These are phyloP conservation scores for Tiliacea citrago DNA, from an alignment of 2,888 invertebrate genomes.

Conservation along the genomic window DNA sequence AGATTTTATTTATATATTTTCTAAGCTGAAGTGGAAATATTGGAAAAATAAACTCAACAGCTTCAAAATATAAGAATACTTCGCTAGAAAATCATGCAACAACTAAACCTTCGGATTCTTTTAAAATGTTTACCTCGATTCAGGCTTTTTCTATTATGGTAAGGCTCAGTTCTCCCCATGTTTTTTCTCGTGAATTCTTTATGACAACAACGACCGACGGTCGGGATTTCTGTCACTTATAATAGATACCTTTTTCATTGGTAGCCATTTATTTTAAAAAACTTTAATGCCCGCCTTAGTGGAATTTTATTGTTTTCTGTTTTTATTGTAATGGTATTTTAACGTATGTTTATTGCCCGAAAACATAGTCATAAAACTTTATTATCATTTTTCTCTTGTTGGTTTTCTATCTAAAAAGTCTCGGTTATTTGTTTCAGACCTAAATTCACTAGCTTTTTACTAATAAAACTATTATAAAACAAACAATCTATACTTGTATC, in stretches of 20 bases:
- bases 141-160: conserved; percentile 49
- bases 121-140: conserved; percentile 26
- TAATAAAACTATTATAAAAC: not conserved
- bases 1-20: not conserved
- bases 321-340: conserved; percentile 45
- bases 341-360: conserved; percentile 15
- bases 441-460: not conserved
- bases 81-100: not conserved
- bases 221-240: conserved; percentile 61
- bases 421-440: not conserved
- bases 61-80: not conserved
- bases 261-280: conserved; percentile 63
- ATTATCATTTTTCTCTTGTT: not conserved
- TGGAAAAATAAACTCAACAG: not conserved
- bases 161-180: conserved; percentile 17
- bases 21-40: not conserved
- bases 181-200: conserved; percentile 61
- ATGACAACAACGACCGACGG: conserved; percentile 52
- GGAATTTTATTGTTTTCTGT: conserved; percentile 20
- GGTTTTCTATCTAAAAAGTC: not conserved
- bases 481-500: not conserved
- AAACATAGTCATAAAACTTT: conserved; percentile 22
- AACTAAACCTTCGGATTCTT: conserved; percentile 21
- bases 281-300: conserved; percentile 14
- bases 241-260: conserved; percentile 63